Evolutionary conservation across 2,888 invertebrate species (phyloP).

Genomic region (Perizoma affinitatum): DNA sequence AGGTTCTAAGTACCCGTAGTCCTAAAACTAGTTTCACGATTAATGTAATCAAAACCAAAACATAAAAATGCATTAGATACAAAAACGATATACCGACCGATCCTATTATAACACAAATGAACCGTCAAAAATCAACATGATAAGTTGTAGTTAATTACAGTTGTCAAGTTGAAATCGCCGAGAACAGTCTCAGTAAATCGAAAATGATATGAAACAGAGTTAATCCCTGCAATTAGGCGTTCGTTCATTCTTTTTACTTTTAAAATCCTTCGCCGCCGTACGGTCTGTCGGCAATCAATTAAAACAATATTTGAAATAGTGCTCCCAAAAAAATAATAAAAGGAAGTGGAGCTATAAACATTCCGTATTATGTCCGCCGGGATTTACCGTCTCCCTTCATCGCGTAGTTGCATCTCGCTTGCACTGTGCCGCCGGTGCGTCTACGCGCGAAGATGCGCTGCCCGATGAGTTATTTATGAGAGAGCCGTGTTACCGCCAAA

Average conservation of each 20-base stretch:
- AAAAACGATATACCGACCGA: conserved; percentile 30
- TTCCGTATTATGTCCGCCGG: conserved; percentile 66
- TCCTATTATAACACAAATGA: conserved; percentile 41
- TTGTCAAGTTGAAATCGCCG: conserved; percentile 54
- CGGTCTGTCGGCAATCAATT: conserved; percentile 81
- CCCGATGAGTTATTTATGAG: conserved; percentile 77
- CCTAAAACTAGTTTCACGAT: background rate
- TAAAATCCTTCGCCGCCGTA: conserved; percentile 64
- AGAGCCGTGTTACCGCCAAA: conserved; percentile 76
- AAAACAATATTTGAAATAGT: conserved; percentile 83
- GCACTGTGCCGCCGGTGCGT: conserved; percentile 72
- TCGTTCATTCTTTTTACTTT: conserved; percentile 42
- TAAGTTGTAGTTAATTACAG: conserved; percentile 64
- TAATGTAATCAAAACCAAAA: conserved; percentile 32
- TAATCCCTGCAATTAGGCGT: conserved; percentile 71
- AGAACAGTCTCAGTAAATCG: conserved; percentile 57
- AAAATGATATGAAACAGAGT: conserved; percentile 60
- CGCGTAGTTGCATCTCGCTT: conserved; percentile 52
- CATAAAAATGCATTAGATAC: conserved; percentile 28
- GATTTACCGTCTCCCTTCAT: conserved; percentile 42
- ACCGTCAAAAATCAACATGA: conserved; percentile 57
- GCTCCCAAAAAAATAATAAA: conserved; percentile 73
- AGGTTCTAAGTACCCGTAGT: too few relatives aligned
- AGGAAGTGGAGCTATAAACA: conserved; percentile 76
- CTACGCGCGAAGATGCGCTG: conserved; percentile 71